These are phyloP conservation scores for Anthonomus grandis DNA, from an alignment of 1,140 invertebrate genomes.

Conservation along the genomic window DNA sequence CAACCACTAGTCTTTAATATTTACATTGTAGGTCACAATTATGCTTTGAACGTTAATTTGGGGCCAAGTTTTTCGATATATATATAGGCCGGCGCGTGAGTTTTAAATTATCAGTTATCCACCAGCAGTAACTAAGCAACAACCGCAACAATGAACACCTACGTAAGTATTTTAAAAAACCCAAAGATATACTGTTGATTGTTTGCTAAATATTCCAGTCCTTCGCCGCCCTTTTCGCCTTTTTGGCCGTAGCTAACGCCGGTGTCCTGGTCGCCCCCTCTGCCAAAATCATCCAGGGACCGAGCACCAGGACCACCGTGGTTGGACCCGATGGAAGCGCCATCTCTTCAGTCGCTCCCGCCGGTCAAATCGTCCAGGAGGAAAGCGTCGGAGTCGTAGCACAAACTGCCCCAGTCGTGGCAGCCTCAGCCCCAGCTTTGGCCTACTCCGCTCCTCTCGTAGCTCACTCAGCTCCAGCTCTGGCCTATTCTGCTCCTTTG, in stretches of 20 bases:
- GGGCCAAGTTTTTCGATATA: no score
- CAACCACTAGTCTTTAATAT: no score
- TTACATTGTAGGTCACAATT: no score
- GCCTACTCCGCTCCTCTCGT: neutral
- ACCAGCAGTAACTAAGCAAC: neutral
- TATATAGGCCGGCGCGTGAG: no score
- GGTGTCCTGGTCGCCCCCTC: constrained; percentile 27
- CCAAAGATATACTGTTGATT: no score
- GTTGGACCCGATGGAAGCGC: constrained; percentile 36
- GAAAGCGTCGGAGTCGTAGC: constrained; percentile 23
- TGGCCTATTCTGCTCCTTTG: neutral
- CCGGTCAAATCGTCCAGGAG: constrained; percentile 33
- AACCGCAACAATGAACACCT: constrained; percentile 2
- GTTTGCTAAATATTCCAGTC: constrained; percentile 8
- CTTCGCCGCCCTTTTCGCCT: constrained; percentile 9
- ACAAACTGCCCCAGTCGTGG: constrained; percentile 16
- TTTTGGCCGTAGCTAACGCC: constrained; percentile 25
- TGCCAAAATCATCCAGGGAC: constrained; percentile 34
- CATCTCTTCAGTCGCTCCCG: constrained; percentile 32
- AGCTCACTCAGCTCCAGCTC: neutral
- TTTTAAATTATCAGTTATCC: neutral
- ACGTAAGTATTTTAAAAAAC: neutral
- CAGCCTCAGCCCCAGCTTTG: neutral
- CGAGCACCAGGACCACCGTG: constrained; percentile 30
- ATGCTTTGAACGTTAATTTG: no score